phyloP scores from a whole-genome alignment of 2,888 invertebrate species.

The Petrolisthes manimaculis region DNA sequence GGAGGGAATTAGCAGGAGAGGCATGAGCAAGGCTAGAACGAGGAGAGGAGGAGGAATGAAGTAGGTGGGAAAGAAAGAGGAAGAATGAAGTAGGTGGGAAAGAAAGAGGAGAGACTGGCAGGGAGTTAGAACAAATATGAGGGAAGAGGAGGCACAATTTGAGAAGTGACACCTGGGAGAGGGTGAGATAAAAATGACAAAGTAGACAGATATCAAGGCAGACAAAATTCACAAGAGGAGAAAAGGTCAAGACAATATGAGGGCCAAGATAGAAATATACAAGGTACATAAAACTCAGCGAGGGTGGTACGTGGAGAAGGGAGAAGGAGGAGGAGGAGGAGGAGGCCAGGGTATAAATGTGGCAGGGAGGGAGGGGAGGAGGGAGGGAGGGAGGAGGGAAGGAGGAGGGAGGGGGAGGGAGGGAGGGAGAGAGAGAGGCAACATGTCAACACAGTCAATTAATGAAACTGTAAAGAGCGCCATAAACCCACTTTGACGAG shows the following conservation, averaged over 20 bases:
- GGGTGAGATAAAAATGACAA: not conserved
- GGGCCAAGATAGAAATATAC: conserved; percentile 9
- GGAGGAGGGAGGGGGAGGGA: not conserved
- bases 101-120: not conserved
- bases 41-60: not conserved
- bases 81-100: not conserved
- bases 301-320: not conserved
- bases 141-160: not conserved
- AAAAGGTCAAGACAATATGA: not conserved
- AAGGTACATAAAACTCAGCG: not conserved
- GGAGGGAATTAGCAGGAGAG: not conserved
- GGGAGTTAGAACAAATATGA: not conserved
- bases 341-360: not conserved
- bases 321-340: too few relatives aligned
- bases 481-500: too few relatives aligned
- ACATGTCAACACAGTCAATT: not conserved
- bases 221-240: not conserved
- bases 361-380: not conserved
- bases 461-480: not conserved
- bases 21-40: too few relatives aligned
- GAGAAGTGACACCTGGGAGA: not conserved
- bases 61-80: too few relatives aligned
- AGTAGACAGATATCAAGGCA: not conserved
- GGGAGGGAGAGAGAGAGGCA: not conserved
- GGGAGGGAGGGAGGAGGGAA: not conserved